phyloP scores from a whole-genome alignment of 2,888 invertebrate species.

The Aproaerema taeniolella region DNA sequence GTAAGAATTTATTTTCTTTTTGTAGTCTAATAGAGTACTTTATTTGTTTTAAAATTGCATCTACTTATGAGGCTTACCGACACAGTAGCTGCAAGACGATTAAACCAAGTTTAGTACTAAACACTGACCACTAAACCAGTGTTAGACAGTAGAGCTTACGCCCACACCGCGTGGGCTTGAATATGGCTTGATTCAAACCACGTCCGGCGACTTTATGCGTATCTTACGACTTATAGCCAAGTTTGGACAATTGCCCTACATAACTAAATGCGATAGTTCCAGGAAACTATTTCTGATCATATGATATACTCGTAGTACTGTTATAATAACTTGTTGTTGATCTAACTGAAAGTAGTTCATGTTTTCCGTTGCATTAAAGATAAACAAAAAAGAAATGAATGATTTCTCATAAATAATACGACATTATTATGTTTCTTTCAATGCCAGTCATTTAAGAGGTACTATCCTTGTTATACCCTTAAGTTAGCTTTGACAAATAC shows the following conservation, averaged over 20 bases:
- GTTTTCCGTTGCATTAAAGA: not conserved
- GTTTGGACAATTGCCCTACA: constrained; percentile 2
- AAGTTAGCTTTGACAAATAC: too few relatives aligned
- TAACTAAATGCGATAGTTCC: constrained; percentile 2
- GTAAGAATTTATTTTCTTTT: too few relatives aligned
- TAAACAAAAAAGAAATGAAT: not conserved
- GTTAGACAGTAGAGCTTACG: constrained; percentile 27
- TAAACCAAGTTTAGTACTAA: constrained; percentile 18
- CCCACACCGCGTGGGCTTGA: constrained; percentile 58
- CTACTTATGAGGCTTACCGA: too few relatives aligned
- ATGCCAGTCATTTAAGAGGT: too few relatives aligned
- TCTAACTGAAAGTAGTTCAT: not conserved
- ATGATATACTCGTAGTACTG: not conserved
- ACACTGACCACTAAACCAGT: constrained; percentile 20
- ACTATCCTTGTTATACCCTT: too few relatives aligned
- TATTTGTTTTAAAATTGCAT: too few relatives aligned
- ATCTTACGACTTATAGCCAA: constrained; percentile 11
- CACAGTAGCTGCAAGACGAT: too few relatives aligned
- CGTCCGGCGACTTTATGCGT: constrained; percentile 65
- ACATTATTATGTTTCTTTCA: too few relatives aligned
- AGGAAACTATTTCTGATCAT: constrained; percentile 1
- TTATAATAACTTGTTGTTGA: not conserved
- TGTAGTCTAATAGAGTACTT: too few relatives aligned
- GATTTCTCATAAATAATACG: not conserved
- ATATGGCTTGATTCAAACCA: constrained; percentile 60